These are phyloP conservation scores for Parazoanthus atlanticus DNA, from an alignment of 92 coral and sea anemone species.

Conservation along the genomic window DNA sequence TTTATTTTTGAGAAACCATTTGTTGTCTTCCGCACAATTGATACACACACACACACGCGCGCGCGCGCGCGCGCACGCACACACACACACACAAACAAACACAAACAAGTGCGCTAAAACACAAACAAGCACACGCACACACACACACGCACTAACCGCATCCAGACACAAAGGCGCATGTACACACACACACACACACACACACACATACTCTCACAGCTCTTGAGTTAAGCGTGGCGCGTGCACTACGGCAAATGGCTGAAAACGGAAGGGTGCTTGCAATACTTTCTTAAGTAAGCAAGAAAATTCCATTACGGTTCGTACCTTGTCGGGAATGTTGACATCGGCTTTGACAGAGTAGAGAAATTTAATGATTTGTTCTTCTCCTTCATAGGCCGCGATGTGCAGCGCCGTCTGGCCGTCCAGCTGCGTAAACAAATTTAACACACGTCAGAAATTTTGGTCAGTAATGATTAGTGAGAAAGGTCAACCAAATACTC, in stretches of 20 bases:
- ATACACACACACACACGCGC: background rate
- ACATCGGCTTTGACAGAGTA: slow-evolving; percentile 81
- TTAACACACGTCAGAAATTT: background rate
- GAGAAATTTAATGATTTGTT: slow-evolving; percentile 79
- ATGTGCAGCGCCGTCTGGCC: slow-evolving; percentile 96
- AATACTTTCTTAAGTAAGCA: background rate
- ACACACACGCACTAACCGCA: background rate
- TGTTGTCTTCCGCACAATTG: too few relatives aligned
- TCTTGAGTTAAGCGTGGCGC: background rate
- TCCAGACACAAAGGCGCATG: background rate
- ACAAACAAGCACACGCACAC: background rate
- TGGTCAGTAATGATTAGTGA: background rate
- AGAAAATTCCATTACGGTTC: slow-evolving; percentile 2
- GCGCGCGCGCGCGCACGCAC: too few relatives aligned
- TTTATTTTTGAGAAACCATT: too few relatives aligned
- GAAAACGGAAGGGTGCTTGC: too few relatives aligned
- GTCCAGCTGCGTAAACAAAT: slow-evolving; percentile 65
- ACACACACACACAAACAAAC: background rate
- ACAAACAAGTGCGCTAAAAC: background rate
- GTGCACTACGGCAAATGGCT: background rate
- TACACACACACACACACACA: background rate
- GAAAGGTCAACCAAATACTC: background rate
- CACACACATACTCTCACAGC: background rate
- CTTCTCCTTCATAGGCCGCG: slow-evolving; percentile 97
- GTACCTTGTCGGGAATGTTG: slow-evolving; percentile 75